Percentiles rank a stretch among this genome's conserved stretches.
Conservation (phyloP, 2,888 invertebrate genomes). For the Acrobasis consociella region DNA sequence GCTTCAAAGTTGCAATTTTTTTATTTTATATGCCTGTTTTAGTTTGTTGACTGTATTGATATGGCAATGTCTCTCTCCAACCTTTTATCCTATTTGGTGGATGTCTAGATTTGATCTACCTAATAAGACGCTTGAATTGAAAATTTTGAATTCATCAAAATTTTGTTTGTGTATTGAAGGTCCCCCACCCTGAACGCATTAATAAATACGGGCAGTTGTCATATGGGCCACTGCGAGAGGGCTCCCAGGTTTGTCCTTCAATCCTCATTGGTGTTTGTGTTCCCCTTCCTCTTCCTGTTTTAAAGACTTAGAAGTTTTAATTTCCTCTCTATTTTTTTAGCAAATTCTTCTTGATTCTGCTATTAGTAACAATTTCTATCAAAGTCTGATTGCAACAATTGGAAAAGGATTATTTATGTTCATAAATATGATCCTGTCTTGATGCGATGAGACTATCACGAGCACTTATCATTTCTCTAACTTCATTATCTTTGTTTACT, state of each 20-base stretch:
- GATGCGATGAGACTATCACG: slow-evolving; percentile 58
- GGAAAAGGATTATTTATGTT: slow-evolving; percentile 35
- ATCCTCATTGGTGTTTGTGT: slow-evolving; percentile 80
- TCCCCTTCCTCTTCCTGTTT: slow-evolving; percentile 69
- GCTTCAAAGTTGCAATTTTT: slow-evolving; percentile 56
- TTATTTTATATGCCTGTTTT: slow-evolving; percentile 47
- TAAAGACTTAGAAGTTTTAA: slow-evolving; percentile 50
- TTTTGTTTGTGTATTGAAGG: slow-evolving; percentile 85
- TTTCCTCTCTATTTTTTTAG: slow-evolving; percentile 46
- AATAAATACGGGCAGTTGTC: slow-evolving; percentile 85
- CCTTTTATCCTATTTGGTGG: slow-evolving; percentile 62
- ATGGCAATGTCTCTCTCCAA: slow-evolving; percentile 54
- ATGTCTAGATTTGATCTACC: slow-evolving; percentile 58
- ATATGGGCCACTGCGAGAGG: slow-evolving; percentile 86
- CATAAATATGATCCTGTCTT: slow-evolving; percentile 44
- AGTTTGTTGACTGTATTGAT: slow-evolving; percentile 47
- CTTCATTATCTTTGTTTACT: slow-evolving; percentile 48
- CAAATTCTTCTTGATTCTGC: slow-evolving; percentile 47
- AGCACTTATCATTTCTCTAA: slow-evolving; percentile 60
- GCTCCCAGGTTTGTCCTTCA: slow-evolving; percentile 84
- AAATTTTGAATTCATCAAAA: slow-evolving; percentile 63
- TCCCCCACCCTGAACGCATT: slow-evolving; percentile 85
- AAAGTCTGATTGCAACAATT: slow-evolving; percentile 60
- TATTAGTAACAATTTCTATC: slow-evolving; percentile 44
- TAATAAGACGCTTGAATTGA: slow-evolving; percentile 48